These are phyloP conservation scores for Eretmochelys imbricata DNA, from an alignment of 2,113 vertebrate genomes.

Conservation along the genomic window DNA sequence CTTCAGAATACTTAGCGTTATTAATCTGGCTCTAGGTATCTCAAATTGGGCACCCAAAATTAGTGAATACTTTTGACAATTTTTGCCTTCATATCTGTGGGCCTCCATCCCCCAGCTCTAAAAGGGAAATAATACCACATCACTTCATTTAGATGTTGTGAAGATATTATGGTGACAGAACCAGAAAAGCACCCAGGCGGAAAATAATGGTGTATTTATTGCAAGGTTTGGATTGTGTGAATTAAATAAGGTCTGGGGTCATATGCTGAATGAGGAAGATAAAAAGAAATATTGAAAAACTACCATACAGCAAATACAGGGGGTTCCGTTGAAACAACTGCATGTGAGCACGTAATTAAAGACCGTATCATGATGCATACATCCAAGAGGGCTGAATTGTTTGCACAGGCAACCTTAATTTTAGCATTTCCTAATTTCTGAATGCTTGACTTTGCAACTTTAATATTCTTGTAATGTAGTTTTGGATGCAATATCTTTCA, in stretches of 20 bases:
- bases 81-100: neutral
- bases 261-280: neutral
- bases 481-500: neutral
- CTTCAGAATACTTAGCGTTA: too few species aligned
- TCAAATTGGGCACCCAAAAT: neutral
- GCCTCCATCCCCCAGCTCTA: neutral
- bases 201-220: neutral
- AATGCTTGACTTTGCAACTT: neutral
- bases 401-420: too few species aligned
- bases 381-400: too few species aligned
- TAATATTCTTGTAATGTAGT: neutral
- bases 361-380: neutral
- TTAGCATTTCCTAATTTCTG: neutral
- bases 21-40: neutral
- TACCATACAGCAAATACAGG: neutral
- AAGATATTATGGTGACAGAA: neutral
- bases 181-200: neutral
- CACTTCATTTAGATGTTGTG: neutral
- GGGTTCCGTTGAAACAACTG: neutral
- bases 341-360: neutral
- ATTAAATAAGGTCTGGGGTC: neutral
- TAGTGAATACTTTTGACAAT: neutral
- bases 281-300: neutral
- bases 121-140: neutral
- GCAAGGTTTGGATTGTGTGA: rapidly evolving